Evolutionary conservation across 2,888 invertebrate species (phyloP), one percentile per base, ranked within the genome.

Genomic region (Platerodrilus igneus): DNA sequence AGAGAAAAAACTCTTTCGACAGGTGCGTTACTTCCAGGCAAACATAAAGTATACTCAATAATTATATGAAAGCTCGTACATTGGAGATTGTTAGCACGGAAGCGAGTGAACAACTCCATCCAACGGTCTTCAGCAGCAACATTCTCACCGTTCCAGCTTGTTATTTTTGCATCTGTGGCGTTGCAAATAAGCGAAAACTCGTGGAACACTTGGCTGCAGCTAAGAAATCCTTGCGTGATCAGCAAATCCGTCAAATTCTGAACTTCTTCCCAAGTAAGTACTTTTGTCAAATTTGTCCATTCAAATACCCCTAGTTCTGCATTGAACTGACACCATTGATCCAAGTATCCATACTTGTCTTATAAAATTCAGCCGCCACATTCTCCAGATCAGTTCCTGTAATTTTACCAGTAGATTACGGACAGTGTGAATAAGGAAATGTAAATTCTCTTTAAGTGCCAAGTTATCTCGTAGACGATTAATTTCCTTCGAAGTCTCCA

Each of bases 291-390:
- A 36, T 41, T 13, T 53, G 50, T 50, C 56, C 58, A 57, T 43
- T 53, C 34, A 55, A 56, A 58, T 28, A 55, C 49, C 27, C 53
- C 48, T 39, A 57, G 33, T 51, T 58, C 48, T 45, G 20, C 48
- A 41, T 33, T 50, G 48, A 53, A 30, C 7, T 9, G 20, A 32
- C 23, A 37, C 45, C 48, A 51, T 33, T 48, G 40, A 10, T 55
- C 53, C 51, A 59, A 40, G 45, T 56, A 58, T 57, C 58, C 52
- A n/a, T n/a, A n/a, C 51, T 57, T 51, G 57, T 45, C 40, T 45
- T 40, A 41, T 47, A 47, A 37, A 48, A 47, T 31, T 37, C 35
- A 18, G 37, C 19, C 20, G 23, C 29, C 10, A 48, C 43, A 33
- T 37, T 35, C 15, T 56, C 51, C 48, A 57, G 45, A 41, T 56